Evolutionary conservation across 2,888 invertebrate species (phyloP).

Genomic region (Plebejus argus): DNA sequence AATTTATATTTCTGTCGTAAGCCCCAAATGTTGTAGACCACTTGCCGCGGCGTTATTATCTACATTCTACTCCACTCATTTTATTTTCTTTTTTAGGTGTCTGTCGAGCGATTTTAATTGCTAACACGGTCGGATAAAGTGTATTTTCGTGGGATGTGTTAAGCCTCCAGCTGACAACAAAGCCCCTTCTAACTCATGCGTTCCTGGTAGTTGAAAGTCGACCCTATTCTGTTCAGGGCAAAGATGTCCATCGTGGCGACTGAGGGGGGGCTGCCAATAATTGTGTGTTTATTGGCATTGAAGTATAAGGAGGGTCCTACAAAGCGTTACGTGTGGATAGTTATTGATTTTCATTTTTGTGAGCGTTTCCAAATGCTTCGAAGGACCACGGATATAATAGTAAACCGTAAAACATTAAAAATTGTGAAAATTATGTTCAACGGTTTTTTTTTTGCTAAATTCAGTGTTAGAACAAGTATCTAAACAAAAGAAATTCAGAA

Average conservation of each 20-base stretch:
- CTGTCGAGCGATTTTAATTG: conserved; percentile 37
- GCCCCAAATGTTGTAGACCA: conserved; percentile 54
- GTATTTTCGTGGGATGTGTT: conserved; percentile 36
- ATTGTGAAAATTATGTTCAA: too few relatives aligned
- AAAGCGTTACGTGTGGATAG: conserved; percentile 41
- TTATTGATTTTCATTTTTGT: conserved; percentile 46
- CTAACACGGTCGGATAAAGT: conserved; percentile 34
- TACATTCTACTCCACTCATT: conserved; percentile 43
- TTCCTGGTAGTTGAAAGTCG: conserved; percentile 52
- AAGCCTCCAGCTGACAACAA: neutral
- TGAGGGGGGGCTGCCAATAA: conserved; percentile 40
- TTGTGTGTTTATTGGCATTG: conserved; percentile 50
- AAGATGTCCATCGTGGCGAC: conserved; percentile 30
- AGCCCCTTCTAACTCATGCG: conserved; percentile 45
- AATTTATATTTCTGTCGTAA: conserved; percentile 50
- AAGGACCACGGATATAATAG: neutral
- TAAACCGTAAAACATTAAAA: too few relatives aligned
- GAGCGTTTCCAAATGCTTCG: neutral
- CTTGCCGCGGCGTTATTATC: conserved; percentile 52
- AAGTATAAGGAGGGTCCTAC: conserved; percentile 45
- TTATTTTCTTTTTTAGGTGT: conserved; percentile 43
- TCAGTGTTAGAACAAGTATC: too few relatives aligned
- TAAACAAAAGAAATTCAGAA: too few relatives aligned
- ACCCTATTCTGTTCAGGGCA: conserved; percentile 43
- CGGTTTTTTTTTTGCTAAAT: too few relatives aligned